Percentiles rank a stretch among this genome's conserved stretches.
These are phyloP conservation scores for Pica pica DNA, from an alignment of 2,113 vertebrate genomes.

Conservation along the genomic window DNA sequence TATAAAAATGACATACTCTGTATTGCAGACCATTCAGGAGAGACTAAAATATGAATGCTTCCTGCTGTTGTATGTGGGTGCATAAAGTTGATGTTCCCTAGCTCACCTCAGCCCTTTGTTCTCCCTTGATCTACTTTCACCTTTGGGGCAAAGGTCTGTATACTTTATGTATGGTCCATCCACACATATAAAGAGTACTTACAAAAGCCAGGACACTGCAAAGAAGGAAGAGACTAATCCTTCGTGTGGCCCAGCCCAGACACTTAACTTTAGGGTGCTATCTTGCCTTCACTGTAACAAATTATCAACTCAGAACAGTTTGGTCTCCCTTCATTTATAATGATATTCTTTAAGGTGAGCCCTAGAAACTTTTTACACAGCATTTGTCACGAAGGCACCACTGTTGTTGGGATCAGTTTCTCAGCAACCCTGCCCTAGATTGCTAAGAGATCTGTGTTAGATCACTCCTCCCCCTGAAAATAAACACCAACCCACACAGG, in stretches of 20 bases:
- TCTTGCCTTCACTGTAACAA: not conserved
- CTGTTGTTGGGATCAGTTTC: not conserved
- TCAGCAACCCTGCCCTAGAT: not conserved
- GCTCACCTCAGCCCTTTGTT: not conserved
- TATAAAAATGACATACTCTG: not conserved
- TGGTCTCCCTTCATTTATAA: not conserved
- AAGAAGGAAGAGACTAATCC: not conserved
- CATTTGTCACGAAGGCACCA: not conserved
- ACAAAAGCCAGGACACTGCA: not conserved
- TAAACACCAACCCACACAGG: not conserved
- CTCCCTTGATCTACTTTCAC: not conserved
- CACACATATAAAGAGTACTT: not conserved
- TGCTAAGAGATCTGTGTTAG: not conserved
- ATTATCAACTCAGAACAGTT: not conserved
- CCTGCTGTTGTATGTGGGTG: not conserved
- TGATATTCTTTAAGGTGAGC: not conserved
- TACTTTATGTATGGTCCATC: not conserved
- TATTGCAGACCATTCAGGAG: not conserved
- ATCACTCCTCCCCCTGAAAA: not conserved
- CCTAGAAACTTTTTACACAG: not conserved
- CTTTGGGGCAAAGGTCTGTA: not conserved
- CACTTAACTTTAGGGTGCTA: rapidly evolving
- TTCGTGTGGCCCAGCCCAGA: not conserved
- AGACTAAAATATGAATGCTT: not conserved
- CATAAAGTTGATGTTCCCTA: not conserved